Percentiles rank a stretch among this genome's conserved stretches.
Evolutionary conservation across 2,113 vertebrate species (phyloP).

Genomic region (Poecile atricapillus): DNA sequence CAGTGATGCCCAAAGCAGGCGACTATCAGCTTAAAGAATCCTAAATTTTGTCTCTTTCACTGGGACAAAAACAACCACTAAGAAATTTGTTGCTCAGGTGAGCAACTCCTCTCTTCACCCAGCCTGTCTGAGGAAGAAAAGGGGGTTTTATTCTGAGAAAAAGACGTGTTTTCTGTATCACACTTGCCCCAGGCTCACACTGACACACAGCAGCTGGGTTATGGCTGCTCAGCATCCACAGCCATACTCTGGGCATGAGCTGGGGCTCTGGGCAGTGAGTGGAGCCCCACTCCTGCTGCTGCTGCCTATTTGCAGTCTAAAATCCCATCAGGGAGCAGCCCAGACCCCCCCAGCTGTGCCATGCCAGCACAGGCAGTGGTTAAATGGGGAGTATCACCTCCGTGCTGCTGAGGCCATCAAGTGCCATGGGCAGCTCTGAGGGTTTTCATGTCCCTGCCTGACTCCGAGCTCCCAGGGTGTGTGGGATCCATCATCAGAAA

Average conservation of each 20-base stretch:
- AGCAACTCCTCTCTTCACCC: neutral
- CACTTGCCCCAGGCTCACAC: neutral
- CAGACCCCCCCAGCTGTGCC: neutral
- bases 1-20: neutral
- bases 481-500: neutral
- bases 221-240: neutral
- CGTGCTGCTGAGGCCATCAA: neutral
- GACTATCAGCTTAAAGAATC: neutral
- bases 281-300: rapidly evolving
- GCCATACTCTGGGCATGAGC: rapidly evolving
- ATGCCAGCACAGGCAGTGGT: neutral
- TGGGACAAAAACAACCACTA: neutral
- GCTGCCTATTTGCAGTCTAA: neutral
- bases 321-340: neutral
- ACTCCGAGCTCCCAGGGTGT: rapidly evolving
- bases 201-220: rapidly evolving
- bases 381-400: neutral
- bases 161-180: neutral
- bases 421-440: neutral
- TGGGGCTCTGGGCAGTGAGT: neutral
- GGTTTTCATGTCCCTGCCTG: neutral
- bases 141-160: neutral
- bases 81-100: neutral
- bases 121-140: neutral
- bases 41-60: neutral